Percentiles rank a stretch among this genome's conserved stretches.
Evolutionary conservation across 2,888 invertebrate genomes (phyloP).

Genomic region (Pocota personata): DNA sequence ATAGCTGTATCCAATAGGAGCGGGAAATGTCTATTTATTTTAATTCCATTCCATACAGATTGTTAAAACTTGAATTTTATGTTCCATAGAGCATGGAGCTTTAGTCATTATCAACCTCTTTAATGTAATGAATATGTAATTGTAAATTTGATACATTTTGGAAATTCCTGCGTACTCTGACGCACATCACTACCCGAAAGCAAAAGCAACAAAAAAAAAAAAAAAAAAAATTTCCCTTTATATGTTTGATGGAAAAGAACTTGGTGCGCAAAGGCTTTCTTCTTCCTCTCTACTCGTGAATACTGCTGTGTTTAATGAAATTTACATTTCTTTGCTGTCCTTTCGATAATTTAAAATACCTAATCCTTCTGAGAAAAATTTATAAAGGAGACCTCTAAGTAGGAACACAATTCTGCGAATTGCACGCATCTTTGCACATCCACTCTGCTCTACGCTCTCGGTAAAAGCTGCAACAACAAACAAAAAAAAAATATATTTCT

Average conservation of each 20-base stretch:
- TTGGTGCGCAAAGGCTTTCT: conserved; percentile 69
- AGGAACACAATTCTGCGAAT: conserved; percentile 21
- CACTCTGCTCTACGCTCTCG: conserved; percentile 1
- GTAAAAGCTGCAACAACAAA: conserved; percentile 40
- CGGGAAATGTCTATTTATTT: conserved; percentile 32
- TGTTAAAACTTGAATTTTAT: neutral
- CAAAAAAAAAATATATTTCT: conserved; percentile 12
- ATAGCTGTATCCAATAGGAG: conserved; percentile 33
- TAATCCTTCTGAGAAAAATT: conserved; percentile 10
- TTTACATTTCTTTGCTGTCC: conserved; percentile 47
- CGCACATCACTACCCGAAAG: conserved; percentile 54
- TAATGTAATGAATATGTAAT: neutral
- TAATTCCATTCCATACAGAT: neutral
- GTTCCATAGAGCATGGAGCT: neutral
- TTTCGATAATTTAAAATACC: conserved; percentile 12
- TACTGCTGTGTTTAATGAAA: conserved; percentile 45
- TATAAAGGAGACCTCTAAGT: neutral
- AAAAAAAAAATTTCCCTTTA: conserved; percentile 47
- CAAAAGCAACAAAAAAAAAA: conserved; percentile 29
- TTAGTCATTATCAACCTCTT: neutral
- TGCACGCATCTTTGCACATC: conserved; percentile 43
- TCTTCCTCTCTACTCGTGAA: conserved; percentile 60
- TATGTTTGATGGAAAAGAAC: conserved; percentile 54
- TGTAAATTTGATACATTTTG: conserved; percentile 9
- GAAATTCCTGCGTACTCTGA: conserved; percentile 55